Base-by-base conservation (phyloP, 2,888 invertebrate genomes). In the Leptogaster cylindrica region DNA sequence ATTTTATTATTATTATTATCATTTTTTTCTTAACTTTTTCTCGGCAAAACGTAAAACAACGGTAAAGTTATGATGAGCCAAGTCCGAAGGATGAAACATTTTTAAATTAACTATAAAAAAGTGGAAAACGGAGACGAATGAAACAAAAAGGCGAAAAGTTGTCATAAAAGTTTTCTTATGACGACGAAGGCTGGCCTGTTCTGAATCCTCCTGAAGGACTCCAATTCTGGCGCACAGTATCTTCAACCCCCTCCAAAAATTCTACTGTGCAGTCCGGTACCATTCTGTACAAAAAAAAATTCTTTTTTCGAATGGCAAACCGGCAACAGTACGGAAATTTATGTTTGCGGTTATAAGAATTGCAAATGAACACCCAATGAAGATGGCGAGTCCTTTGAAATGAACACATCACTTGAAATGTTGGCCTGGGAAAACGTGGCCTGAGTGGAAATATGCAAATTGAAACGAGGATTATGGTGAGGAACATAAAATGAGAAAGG, bases 341-440 rank as follows among this genome's bases (percentile, higher is more conserved):
- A 50, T 65, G 65, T 65, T 65, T 65, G 65, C 36, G 65, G 65
- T 51, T 65, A 65, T 65, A 65, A 65, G 65, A 65, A 65, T 65
- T 65, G 65, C 65, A 65, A 65, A 65, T 65, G 65, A 65, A 65
- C 65, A 64, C 28, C 61, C 61, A 48, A 48, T 48, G 48, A 48
- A 64, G 63, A 63, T 50, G 64, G 64, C 64, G n/a, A 64, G 48
- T 33, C 64, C 23, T n/a, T 7, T 36, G 64, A 64, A 64, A 64
- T 64, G 64, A 64, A 64, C 36, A 41, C 41, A 16, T 41, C 61
- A 33, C 23, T 64, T n/a, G n/a, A 25, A 44, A 44, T 25, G 28
- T n/a, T n/a, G n/a, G n/a, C n/a, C 31, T 61, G 61, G 61, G 61
- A 61, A 61, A 61, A 28, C 44, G 44, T 12, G 44, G 14, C 33